Percentiles rank a stretch among this genome's conserved stretches.
Conservation (phyloP, 2,888 invertebrate genomes). For the Dascillus cervinus region DNA sequence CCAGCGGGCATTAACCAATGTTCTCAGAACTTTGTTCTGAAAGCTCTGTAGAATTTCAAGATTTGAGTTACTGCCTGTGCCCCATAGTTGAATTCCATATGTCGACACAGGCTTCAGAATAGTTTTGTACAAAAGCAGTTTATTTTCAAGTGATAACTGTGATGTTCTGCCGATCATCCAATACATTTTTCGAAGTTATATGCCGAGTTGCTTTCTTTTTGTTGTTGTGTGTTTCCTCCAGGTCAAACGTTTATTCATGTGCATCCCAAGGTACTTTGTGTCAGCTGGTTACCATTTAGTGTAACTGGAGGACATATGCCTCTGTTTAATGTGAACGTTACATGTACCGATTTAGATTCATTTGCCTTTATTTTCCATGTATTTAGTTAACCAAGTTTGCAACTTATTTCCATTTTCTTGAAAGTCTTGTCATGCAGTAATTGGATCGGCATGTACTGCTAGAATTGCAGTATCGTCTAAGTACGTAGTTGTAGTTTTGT, state of each 20-base stretch:
- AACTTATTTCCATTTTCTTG: conserved; percentile 11
- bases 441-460: conserved; percentile 6
- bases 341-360: conserved; percentile 13
- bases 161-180: conserved; percentile 7
- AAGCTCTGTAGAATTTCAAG: conserved; percentile 6
- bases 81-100: conserved; percentile 7
- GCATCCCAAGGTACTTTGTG: conserved; percentile 5
- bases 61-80: conserved; percentile 8
- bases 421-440: conserved; percentile 9
- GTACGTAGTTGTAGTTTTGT: conserved; percentile 10
- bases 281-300: conserved; percentile 5
- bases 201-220: conserved; percentile 5
- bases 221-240: conserved; percentile 7
- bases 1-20: conserved; percentile 6
- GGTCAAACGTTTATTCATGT: conserved; percentile 4
- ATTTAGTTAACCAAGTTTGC: conserved; percentile 10
- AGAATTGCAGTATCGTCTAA: conserved; percentile 15
- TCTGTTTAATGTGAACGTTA: conserved; percentile 16
- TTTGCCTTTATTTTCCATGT: conserved; percentile 17
- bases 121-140: conserved; percentile 6
- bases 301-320: conserved; percentile 10
- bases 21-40: conserved; percentile 7
- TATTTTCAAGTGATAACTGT: conserved; percentile 7
- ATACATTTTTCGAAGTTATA: conserved; percentile 6
- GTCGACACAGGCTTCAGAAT: conserved; percentile 6